Conservation (phyloP, 2,888 invertebrate species). For the Biston betularia region DNA sequence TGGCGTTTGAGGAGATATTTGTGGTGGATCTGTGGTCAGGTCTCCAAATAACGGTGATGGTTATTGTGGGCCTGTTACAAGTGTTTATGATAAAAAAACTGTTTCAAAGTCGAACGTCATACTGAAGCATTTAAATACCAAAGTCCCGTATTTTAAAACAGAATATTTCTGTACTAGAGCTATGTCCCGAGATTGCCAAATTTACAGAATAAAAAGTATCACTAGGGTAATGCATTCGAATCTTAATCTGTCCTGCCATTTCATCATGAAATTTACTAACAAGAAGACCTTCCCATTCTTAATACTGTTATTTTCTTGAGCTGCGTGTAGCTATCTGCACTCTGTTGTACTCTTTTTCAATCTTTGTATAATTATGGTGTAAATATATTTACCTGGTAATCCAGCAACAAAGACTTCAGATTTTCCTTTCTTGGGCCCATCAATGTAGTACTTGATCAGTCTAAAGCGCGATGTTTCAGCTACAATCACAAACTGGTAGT, state of each 20-base stretch:
- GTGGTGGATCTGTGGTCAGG: conserved; percentile 93
- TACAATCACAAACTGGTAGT: conserved; percentile 93
- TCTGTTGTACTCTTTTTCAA: too few relatives aligned
- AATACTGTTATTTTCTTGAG: not conserved
- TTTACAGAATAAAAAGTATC: too few relatives aligned
- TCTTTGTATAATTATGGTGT: not conserved
- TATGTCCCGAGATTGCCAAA: too few relatives aligned
- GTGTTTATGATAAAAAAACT: conserved; percentile 91
- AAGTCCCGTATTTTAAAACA: too few relatives aligned
- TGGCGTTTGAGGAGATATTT: conserved; percentile 92
- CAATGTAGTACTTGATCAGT: conserved; percentile 91
- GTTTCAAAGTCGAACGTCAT: conserved; percentile 53
- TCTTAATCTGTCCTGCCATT: too few relatives aligned
- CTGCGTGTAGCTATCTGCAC: not conserved
- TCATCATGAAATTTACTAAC: too few relatives aligned
- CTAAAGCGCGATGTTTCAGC: conserved; percentile 89
- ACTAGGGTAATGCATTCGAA: too few relatives aligned
- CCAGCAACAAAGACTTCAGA: conserved; percentile 93
- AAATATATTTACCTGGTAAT: conserved; percentile 87
- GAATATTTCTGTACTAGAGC: not conserved
- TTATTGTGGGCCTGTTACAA: conserved; percentile 90
- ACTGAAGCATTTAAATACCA: not conserved
- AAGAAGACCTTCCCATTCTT: too few relatives aligned
- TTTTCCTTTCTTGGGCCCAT: conserved; percentile 93
- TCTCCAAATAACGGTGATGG: conserved; percentile 90